Conservation (phyloP, 2,888 invertebrate species). For the Ellobium chinense region DNA sequence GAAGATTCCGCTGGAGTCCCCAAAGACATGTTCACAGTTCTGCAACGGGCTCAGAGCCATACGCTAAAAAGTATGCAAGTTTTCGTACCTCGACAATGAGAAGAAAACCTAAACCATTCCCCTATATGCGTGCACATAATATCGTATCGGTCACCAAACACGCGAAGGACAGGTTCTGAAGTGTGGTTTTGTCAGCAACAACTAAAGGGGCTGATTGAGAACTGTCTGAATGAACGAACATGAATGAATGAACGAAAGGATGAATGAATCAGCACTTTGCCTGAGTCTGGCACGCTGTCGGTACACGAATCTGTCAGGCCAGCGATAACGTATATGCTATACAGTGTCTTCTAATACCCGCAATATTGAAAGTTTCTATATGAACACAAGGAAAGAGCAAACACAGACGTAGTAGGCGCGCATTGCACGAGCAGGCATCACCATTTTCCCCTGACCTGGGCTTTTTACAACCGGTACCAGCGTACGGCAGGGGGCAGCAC, state of each 20-base stretch:
- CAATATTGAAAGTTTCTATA: conserved; percentile 19
- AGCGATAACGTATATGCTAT: not conserved
- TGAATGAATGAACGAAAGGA: not conserved
- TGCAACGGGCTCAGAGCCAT: too few species aligned
- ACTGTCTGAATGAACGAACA: not conserved
- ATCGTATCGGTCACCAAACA: too few species aligned
- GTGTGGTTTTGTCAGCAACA: too few species aligned
- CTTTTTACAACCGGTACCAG: not conserved
- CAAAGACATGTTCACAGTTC: too few species aligned
- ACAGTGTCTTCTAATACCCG: not conserved
- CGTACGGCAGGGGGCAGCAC: not conserved
- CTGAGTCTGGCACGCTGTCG: not conserved
- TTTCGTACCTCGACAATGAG: too few species aligned
- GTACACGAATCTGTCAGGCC: too few species aligned
- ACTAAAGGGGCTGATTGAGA: not conserved
- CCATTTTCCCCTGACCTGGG: not conserved
- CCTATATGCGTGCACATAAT: too few species aligned
- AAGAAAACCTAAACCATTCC: too few species aligned
- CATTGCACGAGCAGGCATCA: not conserved
- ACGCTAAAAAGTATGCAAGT: too few species aligned
- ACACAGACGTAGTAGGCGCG: not conserved
- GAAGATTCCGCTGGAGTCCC: too few species aligned
- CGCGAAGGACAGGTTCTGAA: too few species aligned
- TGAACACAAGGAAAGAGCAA: conserved; percentile 5
- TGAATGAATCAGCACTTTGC: not conserved